Conservation (phyloP, 2,888 invertebrate species). For the Plebejus melissa region DNA sequence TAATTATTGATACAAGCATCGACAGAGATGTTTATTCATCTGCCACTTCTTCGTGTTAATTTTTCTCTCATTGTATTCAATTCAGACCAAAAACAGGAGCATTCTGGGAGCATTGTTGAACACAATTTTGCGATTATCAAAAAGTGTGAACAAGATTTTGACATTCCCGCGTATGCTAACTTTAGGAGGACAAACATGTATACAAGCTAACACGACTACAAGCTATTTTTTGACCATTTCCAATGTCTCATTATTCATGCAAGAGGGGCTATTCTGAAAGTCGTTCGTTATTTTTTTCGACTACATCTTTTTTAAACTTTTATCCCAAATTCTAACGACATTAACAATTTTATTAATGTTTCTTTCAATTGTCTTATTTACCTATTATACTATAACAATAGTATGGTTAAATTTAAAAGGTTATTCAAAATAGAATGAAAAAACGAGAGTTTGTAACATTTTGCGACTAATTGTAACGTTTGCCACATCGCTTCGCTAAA, state of each 20-base stretch:
- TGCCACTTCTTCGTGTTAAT: conserved; percentile 7
- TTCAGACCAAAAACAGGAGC: neutral
- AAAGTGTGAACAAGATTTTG: conserved; percentile 38
- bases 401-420: too few species aligned
- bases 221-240: conserved; percentile 45
- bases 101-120: conserved; percentile 13
- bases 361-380: neutral
- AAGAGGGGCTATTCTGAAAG: conserved; percentile 43
- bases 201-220: conserved; percentile 42
- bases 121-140: conserved; percentile 32
- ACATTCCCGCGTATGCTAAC: conserved; percentile 38
- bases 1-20: neutral
- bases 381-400: too few species aligned
- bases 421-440: neutral
- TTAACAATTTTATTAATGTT: neutral
- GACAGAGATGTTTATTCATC: conserved; percentile 6
- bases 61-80: conserved; percentile 19
- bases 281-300: conserved; percentile 11
- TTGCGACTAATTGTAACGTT: too few species aligned
- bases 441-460: too few species aligned
- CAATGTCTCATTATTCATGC: conserved; percentile 58
- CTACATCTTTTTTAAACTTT: too few species aligned
- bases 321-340: too few species aligned
- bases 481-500: neutral
- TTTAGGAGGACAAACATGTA: conserved; percentile 39